Evolutionary conservation across 2,113 vertebrate species (phyloP).

Genomic region (Nycticryphes semicollaris): DNA sequence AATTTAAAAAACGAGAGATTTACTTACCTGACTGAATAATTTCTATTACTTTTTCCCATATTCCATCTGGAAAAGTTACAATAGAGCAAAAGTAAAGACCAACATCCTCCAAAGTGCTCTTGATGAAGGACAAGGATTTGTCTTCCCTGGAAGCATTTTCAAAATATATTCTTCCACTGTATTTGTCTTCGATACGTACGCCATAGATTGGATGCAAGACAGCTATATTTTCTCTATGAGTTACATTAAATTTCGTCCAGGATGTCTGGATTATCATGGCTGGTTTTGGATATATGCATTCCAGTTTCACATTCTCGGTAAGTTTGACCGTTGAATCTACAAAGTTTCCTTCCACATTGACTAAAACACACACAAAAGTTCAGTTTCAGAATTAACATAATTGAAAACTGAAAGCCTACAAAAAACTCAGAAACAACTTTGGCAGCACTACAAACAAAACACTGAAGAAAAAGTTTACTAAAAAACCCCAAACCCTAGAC

Average conservation of each 20-base stretch:
- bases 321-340: slow-evolving; percentile 70
- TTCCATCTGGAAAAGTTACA: slow-evolving; percentile 75
- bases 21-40: slow-evolving; percentile 74
- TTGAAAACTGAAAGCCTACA: neutral
- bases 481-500: neutral
- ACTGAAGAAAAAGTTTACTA: neutral
- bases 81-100: slow-evolving; percentile 78
- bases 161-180: slow-evolving; percentile 74
- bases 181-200: slow-evolving; percentile 27
- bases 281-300: slow-evolving; percentile 75
- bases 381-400: neutral
- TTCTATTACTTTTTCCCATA: slow-evolving; percentile 72
- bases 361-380: slow-evolving; percentile 52
- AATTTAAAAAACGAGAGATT: neutral
- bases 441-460: neutral
- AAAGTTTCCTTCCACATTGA: slow-evolving; percentile 37
- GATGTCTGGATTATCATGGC: slow-evolving; percentile 74
- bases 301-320: slow-evolving; percentile 78
- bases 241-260: slow-evolving; percentile 75
- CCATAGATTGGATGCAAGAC: slow-evolving; percentile 71
- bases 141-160: slow-evolving; percentile 61
- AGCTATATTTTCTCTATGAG: slow-evolving; percentile 58
- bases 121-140: slow-evolving; percentile 76
- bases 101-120: slow-evolving; percentile 74
- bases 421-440: neutral